These are phyloP conservation scores for Pammene fasciana DNA, from an alignment of 2,888 invertebrate genomes.

Conservation along the genomic window DNA sequence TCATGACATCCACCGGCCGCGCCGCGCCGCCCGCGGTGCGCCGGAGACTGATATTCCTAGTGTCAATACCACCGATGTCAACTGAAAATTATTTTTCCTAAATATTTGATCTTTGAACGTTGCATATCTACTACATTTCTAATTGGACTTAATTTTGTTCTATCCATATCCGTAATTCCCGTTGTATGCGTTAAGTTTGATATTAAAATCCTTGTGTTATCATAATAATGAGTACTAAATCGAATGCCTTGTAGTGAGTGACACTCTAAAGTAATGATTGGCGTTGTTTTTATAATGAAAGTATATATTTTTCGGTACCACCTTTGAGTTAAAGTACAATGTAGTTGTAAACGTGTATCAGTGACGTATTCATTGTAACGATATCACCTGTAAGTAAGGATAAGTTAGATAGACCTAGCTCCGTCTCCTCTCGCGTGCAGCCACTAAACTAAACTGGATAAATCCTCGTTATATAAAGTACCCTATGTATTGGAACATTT, in stretches of 20 bases:
- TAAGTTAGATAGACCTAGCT: conserved; percentile 72
- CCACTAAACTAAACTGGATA: conserved; percentile 66
- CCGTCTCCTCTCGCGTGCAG: conserved; percentile 77
- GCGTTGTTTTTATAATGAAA: conserved; percentile 69
- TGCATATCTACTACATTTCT: conserved; percentile 83
- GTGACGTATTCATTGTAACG: conserved; percentile 72
- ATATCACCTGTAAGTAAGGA: conserved; percentile 73
- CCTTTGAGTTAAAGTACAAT: conserved; percentile 83
- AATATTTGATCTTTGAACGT: conserved; percentile 77
- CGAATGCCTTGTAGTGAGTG: conserved; percentile 73
- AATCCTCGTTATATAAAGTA: conserved; percentile 60
- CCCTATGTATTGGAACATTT: conserved; percentile 72
- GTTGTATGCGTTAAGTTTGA: conserved; percentile 73
- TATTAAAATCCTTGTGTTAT: conserved; percentile 70
- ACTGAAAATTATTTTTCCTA: conserved; percentile 66
- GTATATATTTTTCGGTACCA: conserved; percentile 81
- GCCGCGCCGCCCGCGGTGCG: conserved; percentile 50
- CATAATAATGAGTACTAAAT: conserved; percentile 70
- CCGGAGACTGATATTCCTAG: conserved; percentile 69
- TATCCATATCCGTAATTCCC: conserved; percentile 76
- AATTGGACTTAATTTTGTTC: conserved; percentile 77
- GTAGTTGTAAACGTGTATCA: conserved; percentile 77
- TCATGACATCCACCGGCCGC: conserved; percentile 60
- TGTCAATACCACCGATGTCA: conserved; percentile 80
- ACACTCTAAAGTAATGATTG: conserved; percentile 75